Evolutionary conservation across 2,888 invertebrate species (phyloP), one percentile per base, ranked within the genome.

Genomic region (Brachyopa scutellaris): DNA sequence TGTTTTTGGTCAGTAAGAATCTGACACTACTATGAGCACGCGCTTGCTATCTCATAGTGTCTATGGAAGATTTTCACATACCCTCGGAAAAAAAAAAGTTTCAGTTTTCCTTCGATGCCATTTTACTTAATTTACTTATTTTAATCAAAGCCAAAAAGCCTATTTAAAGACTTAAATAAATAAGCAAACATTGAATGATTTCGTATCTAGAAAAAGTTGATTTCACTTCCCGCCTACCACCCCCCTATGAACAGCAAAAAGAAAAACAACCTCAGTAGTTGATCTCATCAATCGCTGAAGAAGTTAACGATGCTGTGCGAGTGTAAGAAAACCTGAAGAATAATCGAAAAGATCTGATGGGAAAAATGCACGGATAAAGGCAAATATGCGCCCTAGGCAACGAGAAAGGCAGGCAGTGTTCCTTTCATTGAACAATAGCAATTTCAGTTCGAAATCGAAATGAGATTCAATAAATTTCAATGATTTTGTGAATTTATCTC

Each of bases 391-490:
- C 76, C 69, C 64, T 53, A 80, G 76, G 80, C 76, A 74, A 62
- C 31, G 38, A 31, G 55, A 51, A 23, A 49, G 51, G 38, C 72
- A 47, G 47, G 61, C 64, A 64, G 57, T 64, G 55, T 66, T 76
- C 51, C 57, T 76, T 80, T 76, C 62, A 69, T 64, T 76, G 76
- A 80, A 80, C 69, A 80, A 80, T 64, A 76, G 40, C 76, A 80
- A 82, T 82, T 70, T 82, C 70, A 59, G 40, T 70, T 64, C 38
- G 76, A 76, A 70, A 77, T 82, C 76, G 76, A 82, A 76, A 82
- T 76, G 80, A 70, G 80, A 70, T 82, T 82, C 80, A 77, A 76
- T 82, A 69, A 76, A 82, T 82, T 82, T 70, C 76, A 69, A 77
- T 76, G 80, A 82, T 82, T 82, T 62, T 47, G 57, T 82, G 64